phyloP scores from a whole-genome alignment of 2,888 invertebrate genomes.

The Myathropa florea region DNA sequence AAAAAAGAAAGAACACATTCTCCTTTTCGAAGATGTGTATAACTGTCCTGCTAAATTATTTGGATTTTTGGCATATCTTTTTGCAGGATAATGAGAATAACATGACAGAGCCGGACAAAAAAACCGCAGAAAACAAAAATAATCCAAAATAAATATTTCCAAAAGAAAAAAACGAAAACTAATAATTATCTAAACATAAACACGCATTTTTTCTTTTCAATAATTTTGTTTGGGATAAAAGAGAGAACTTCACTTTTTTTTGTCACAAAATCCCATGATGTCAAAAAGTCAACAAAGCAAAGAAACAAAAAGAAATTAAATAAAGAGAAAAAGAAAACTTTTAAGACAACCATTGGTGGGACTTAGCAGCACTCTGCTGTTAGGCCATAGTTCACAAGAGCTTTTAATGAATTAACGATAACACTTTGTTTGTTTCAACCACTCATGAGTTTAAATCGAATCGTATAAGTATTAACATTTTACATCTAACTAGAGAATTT shows the following conservation, averaged over 20 bases:
- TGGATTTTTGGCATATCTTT: constrained; percentile 75
- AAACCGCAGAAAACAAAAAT: constrained; percentile 60
- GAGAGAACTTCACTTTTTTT: neutral
- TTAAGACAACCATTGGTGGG: neutral
- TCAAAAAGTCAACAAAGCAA: neutral
- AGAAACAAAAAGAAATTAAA: neutral
- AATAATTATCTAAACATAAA: neutral
- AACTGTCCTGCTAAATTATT: constrained; percentile 57
- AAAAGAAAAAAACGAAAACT: neutral
- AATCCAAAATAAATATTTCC: constrained; percentile 36
- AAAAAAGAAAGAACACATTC: constrained; percentile 35
- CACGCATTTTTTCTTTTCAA: constrained; percentile 30
- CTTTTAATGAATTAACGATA: constrained; percentile 23
- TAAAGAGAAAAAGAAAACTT: neutral
- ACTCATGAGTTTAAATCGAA: constrained; percentile 30
- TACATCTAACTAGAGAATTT: constrained; percentile 1
- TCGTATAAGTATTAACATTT: constrained; percentile 43
- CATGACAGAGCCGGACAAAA: constrained; percentile 74
- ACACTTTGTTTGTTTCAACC: constrained; percentile 26
- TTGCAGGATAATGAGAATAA: constrained; percentile 81
- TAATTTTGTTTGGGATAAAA: neutral
- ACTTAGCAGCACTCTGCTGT: constrained; percentile 35
- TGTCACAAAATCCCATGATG: neutral
- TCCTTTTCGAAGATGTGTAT: constrained; percentile 38
- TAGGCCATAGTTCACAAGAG: neutral